Conservation (phyloP, 2,888 invertebrate genomes). For the Punctoribates punctum region DNA sequence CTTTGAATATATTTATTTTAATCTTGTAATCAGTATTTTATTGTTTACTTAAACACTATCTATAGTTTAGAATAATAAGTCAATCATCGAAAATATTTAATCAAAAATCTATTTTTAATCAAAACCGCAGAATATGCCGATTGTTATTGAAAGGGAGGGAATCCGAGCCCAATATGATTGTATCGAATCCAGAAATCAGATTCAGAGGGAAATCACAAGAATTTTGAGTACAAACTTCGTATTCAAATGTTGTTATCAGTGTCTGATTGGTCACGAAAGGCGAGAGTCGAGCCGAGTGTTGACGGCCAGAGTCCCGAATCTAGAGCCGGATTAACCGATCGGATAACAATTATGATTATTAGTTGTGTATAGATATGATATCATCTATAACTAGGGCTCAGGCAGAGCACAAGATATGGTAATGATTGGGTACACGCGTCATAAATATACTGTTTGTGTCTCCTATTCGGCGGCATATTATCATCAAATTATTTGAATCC, state of each 20-base stretch:
- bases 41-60: neutral
- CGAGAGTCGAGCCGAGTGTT: neutral
- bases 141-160: neutral
- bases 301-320: neutral
- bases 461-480: slow-evolving; percentile 6
- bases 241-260: neutral
- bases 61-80: neutral
- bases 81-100: neutral
- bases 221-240: neutral
- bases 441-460: slow-evolving; percentile 18
- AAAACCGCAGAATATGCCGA: neutral
- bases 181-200: no score
- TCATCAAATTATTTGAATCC: slow-evolving; percentile 26
- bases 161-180: no score
- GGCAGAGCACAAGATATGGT: slow-evolving; percentile 10
- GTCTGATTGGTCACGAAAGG: slow-evolving; percentile 25
- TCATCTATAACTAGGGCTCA: neutral
- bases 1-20: neutral
- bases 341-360: slow-evolving; percentile 14
- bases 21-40: slow-evolving; percentile 6
- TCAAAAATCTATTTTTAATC: neutral
- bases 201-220: neutral
- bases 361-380: neutral
- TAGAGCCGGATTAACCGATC: slow-evolving; percentile 20
- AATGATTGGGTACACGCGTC: slow-evolving; percentile 27